Conservation (phyloP, 2,113 vertebrate species). For the Apodemus speciosus region DNA sequence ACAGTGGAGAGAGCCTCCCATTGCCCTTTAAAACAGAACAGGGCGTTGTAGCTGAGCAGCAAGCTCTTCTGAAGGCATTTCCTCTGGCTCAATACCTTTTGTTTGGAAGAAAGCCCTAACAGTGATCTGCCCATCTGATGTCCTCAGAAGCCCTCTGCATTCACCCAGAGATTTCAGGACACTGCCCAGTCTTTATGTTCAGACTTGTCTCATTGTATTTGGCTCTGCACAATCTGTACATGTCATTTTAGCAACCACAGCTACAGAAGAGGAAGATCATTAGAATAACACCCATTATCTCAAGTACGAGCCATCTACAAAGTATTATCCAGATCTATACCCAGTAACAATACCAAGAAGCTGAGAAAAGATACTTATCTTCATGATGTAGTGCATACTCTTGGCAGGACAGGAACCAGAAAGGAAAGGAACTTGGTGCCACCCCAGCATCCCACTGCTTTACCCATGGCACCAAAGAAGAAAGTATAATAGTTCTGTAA, state of each 20-base stretch:
- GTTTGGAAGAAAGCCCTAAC: constrained; percentile 33
- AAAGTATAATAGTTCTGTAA: not conserved
- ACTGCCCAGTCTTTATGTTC: not conserved
- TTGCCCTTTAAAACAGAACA: not conserved
- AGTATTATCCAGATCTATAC: constrained; percentile 50
- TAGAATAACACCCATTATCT: constrained; percentile 60
- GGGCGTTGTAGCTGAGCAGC: not conserved
- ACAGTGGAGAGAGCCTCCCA: rapidly evolving
- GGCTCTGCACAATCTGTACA: not conserved
- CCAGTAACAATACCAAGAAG: constrained; percentile 30
- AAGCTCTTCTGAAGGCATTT: not conserved
- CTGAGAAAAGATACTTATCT: constrained; percentile 49
- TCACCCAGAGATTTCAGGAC: not conserved
- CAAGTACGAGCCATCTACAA: not conserved
- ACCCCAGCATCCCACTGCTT: not conserved
- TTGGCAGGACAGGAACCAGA: constrained; percentile 39
- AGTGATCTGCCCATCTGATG: not conserved
- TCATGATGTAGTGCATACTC: rapidly evolving
- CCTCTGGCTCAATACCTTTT: constrained; percentile 33
- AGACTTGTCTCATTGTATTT: not conserved
- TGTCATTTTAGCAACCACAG: not conserved
- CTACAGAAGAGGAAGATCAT: constrained; percentile 55
- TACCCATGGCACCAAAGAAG: not conserved
- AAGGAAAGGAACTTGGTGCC: constrained; percentile 3
- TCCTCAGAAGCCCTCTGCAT: not conserved